Evolutionary conservation across 2,888 invertebrate genomes (phyloP), one percentile per base, ranked within the genome.

Genomic region (Eudemis profundana): DNA sequence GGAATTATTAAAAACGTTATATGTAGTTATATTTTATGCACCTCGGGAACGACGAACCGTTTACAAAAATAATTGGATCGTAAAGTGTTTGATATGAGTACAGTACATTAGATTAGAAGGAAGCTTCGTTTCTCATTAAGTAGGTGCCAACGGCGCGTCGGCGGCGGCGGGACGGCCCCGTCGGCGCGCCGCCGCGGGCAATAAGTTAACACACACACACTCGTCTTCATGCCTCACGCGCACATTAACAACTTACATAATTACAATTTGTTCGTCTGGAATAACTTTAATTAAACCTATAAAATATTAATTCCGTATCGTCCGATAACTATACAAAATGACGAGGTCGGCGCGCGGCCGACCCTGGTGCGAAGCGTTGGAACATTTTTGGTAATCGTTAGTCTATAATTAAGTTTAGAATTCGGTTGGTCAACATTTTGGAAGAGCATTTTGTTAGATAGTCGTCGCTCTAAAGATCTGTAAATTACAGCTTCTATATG

Each of bases 31-130:
- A 50, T 33, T 38, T 50, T 33, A 49, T 42, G 29, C 56, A 38
- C 23, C 36, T 42, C 33, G 50, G 44, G 33, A 36, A 42, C 27
- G 19, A 12, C 50, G 27, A 56, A 42, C 33, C 29, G 36, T 27
- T 56, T 63, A 63, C 56, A 64, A 64, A 64, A 64, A 64, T 59
- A 59, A 10, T 64, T 38, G 50, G 56, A 56, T 59, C 57, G 36
- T 36, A 19, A 38, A 46, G 64, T 40, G 63, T 50, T 59, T 59
- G 64, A 64, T 59, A 64, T 59, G 57, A 59, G 64, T 57, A 44
- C 29, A 63, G 40, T 57, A 57, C 63, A 50, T 42, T 42, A 63
- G 42, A 64, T 40, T 44, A 64, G 57, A 51, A 59, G 57, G 57
- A 50, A 64, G 64, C 64, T 59, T 64, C 44, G 57, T 64, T 64